Percentiles rank a stretch among this genome's conserved stretches.
phyloP scores from a whole-genome alignment of 1,140 invertebrate genomes.

The Anastatus disparis region DNA sequence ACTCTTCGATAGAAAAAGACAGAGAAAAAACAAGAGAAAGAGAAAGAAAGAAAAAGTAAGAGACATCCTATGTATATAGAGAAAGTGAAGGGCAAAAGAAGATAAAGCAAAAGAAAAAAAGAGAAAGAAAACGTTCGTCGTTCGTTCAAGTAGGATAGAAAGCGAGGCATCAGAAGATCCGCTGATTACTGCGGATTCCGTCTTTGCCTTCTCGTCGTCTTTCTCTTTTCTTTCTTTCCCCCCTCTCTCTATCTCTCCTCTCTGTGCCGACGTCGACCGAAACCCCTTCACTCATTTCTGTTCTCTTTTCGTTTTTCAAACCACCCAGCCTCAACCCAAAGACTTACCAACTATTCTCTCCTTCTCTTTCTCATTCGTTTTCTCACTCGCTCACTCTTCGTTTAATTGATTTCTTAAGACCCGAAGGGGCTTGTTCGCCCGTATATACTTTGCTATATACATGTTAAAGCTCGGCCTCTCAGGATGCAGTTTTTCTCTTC shows the following conservation, averaged over 20 bases:
- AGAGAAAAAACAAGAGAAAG: slow-evolving; percentile 9
- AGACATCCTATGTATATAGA: neutral
- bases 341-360: slow-evolving; percentile 18
- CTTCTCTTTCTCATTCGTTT: neutral
- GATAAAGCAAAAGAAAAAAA: slow-evolving; percentile 17
- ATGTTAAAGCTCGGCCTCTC: slow-evolving; percentile 36
- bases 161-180: slow-evolving; percentile 50
- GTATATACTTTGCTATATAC: too few species aligned
- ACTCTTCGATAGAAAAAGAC: slow-evolving; percentile 40
- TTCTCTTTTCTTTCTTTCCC: slow-evolving; percentile 13
- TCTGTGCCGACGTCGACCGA: slow-evolving; percentile 8
- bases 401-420: slow-evolving; percentile 66
- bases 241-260: slow-evolving; percentile 1
- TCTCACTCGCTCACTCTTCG: slow-evolving; percentile 49
- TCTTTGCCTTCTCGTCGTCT: slow-evolving; percentile 51
- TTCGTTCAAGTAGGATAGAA: slow-evolving; percentile 40
- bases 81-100: slow-evolving; percentile 22
- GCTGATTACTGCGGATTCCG: slow-evolving; percentile 60
- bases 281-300: slow-evolving; percentile 27
- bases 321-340: slow-evolving; percentile 6
- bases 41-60: neutral
- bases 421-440: slow-evolving; percentile 56
- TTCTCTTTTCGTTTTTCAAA: slow-evolving; percentile 35
- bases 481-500: slow-evolving; percentile 53
- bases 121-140: slow-evolving; percentile 42